phyloP scores from a whole-genome alignment of 1,140 invertebrate genomes.

The Limonius californicus region DNA sequence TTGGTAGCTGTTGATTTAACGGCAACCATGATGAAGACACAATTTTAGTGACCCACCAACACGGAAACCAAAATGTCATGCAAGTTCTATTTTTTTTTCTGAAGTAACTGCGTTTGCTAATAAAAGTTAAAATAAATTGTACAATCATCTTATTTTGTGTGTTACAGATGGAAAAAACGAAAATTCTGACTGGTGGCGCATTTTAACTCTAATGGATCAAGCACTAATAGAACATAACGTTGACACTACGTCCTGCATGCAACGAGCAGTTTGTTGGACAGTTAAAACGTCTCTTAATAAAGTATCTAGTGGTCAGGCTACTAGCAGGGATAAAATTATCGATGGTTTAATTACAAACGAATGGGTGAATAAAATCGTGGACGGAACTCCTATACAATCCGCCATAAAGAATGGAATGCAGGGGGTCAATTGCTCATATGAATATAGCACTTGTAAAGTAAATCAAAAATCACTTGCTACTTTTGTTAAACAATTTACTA shows the following conservation, averaged over 20 bases:
- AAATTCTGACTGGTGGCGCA: not conserved
- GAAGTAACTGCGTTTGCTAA: not conserved
- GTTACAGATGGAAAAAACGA: not conserved
- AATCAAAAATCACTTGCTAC: slow-evolving; percentile 25
- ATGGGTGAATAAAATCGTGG: slow-evolving; percentile 32
- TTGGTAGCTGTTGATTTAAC: too few species aligned
- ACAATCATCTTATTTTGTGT: not conserved
- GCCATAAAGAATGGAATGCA: slow-evolving; percentile 31
- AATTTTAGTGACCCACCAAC: too few species aligned
- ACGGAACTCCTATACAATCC: slow-evolving; percentile 30
- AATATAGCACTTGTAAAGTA: slow-evolving; percentile 33
- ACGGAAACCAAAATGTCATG: too few species aligned
- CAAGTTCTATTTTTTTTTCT: not conserved
- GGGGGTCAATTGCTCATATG: slow-evolving; percentile 27
- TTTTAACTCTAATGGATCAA: slow-evolving; percentile 26
- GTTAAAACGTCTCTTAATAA: slow-evolving; percentile 35
- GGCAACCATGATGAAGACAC: too few species aligned
- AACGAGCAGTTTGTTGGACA: slow-evolving; percentile 35
- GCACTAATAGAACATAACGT: slow-evolving; percentile 36
- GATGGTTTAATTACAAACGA: slow-evolving; percentile 39
- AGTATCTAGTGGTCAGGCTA: slow-evolving; percentile 29
- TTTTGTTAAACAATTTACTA: slow-evolving; percentile 26
- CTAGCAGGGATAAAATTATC: slow-evolving; percentile 42
- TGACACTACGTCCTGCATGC: slow-evolving; percentile 39
- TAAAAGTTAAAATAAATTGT: too few species aligned